These are phyloP conservation scores for Hycleus phaleratus DNA, from an alignment of 1,140 invertebrate species.

Conservation along the genomic window DNA sequence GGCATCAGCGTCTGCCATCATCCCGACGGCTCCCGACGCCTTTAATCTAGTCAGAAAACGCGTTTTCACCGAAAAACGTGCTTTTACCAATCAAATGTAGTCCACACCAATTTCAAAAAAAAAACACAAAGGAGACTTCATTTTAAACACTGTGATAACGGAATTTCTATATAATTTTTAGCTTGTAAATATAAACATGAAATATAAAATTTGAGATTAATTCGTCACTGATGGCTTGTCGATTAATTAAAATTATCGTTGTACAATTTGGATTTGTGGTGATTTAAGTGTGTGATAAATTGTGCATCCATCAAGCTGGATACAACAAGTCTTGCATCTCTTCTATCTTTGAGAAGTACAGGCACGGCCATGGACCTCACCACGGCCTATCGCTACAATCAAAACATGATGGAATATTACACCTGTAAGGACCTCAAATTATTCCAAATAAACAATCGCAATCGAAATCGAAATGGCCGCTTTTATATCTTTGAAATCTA, in stretches of 20 bases:
- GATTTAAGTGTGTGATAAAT: slow-evolving; percentile 3
- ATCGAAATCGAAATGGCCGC: background rate
- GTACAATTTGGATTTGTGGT: background rate
- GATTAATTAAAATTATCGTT: too few species aligned
- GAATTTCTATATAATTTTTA: too few species aligned
- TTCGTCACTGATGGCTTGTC: too few species aligned
- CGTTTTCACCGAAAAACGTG: too few species aligned
- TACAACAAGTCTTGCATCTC: slow-evolving; percentile 35
- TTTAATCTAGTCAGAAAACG: slow-evolving; percentile 20
- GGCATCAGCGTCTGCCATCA: slow-evolving; percentile 22
- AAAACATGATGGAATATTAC: slow-evolving; percentile 98
- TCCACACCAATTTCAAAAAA: too few species aligned
- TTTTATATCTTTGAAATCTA: background rate
- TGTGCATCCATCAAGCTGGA: slow-evolving; percentile 36
- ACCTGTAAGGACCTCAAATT: slow-evolving; percentile 71
- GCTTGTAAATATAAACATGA: too few species aligned
- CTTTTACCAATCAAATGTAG: too few species aligned
- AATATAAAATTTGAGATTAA: too few species aligned
- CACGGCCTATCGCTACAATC: slow-evolving; percentile 91
- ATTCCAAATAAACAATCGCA: background rate
- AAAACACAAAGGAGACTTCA: too few species aligned
- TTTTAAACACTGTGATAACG: too few species aligned
- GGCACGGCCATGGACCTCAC: slow-evolving; percentile 71
- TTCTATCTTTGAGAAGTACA: slow-evolving; percentile 35
- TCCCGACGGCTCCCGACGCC: slow-evolving; percentile 31